A percentile compares a stretch with the other conserved stretches of the same genome.
phyloP scores from a whole-genome alignment of 2,888 invertebrate genomes.

The Tipula confusa region DNA sequence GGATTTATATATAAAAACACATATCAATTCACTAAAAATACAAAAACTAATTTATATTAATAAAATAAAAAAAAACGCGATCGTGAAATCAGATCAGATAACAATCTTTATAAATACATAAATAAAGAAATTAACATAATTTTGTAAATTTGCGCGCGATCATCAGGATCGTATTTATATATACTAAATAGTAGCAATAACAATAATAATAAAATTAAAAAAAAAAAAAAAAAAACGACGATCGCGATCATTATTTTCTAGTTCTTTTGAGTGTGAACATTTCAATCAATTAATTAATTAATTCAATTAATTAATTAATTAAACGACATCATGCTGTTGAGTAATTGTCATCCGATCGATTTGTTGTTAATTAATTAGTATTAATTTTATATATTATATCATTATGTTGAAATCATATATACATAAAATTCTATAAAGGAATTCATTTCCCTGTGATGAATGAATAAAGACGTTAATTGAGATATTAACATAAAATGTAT shows the following conservation, averaged over 20 bases:
- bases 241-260: conserved; percentile 28
- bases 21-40: neutral
- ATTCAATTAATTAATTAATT: too few relatives aligned
- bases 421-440: neutral
- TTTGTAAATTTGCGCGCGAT: neutral
- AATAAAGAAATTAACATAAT: neutral
- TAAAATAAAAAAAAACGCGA: neutral
- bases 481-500: conserved; percentile 25
- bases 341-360: conserved; percentile 27
- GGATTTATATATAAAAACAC: neutral
- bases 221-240: neutral
- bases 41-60: neutral
- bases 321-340: conserved; percentile 26
- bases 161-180: conserved; percentile 14
- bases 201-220: conserved; percentile 14
- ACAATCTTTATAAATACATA: neutral
- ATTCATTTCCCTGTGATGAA: neutral
- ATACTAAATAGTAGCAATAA: neutral
- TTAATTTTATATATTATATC: conserved; percentile 7
- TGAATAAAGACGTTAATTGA: conserved; percentile 6
- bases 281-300: conserved; percentile 29
- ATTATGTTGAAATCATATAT: neutral
- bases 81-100: conserved; percentile 25
- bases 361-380: conserved; percentile 28
- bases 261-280: neutral